These are phyloP conservation scores for Panthera tigris DNA, from an alignment of 2,113 vertebrate species.

Conservation along the genomic window DNA sequence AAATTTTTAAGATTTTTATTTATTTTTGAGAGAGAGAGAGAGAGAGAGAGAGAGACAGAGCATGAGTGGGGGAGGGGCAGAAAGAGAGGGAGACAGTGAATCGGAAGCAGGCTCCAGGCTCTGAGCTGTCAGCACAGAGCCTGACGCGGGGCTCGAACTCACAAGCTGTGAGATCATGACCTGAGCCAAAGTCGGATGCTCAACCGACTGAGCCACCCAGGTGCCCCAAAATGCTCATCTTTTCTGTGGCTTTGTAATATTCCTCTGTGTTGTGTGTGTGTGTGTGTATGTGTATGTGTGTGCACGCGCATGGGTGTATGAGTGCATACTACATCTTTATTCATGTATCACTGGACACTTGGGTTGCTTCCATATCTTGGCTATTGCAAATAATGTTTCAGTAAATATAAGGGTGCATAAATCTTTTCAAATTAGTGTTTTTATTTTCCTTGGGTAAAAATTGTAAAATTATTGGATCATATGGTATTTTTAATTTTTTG, in stretches of 20 bases:
- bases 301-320: rapidly evolving
- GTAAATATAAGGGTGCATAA: background rate
- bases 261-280: background rate
- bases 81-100: no score
- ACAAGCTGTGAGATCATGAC: no score
- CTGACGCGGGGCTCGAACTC: no score
- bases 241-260: background rate
- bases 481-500: background rate
- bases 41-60: no score
- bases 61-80: no score
- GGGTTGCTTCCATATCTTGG: background rate
- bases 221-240: background rate
- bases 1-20: rapidly evolving
- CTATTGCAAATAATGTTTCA: background rate
- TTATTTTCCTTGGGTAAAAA: background rate
- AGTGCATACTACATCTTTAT: background rate
- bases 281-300: background rate
- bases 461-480: background rate
- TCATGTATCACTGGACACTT: background rate
- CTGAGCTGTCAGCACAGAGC: no score
- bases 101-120: no score
- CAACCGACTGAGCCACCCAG: no score
- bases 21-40: no score
- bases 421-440: background rate
- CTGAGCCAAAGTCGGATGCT: no score